Evolutionary conservation across 1,140 invertebrate genomes (phyloP).

Genomic region (Brachionus calyciflorus): DNA sequence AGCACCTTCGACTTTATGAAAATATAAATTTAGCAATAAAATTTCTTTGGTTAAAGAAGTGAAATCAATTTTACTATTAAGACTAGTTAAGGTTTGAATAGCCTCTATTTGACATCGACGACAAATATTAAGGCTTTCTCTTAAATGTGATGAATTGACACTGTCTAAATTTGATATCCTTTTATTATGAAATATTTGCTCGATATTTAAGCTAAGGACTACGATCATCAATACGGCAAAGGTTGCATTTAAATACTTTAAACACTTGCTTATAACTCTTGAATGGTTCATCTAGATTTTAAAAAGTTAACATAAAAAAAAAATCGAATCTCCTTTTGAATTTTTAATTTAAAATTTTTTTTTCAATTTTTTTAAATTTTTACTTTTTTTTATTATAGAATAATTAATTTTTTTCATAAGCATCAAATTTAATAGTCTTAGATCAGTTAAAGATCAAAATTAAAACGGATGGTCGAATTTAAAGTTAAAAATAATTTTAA

Average conservation of each 20-base stretch:
- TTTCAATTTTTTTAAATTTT: no score
- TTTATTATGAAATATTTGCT: constrained; percentile 42
- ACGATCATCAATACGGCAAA: constrained; percentile 40
- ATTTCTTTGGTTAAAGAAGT: neutral
- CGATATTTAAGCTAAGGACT: constrained; percentile 39
- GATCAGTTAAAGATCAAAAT: no score
- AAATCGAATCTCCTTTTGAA: no score
- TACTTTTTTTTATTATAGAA: neutral
- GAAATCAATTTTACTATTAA: constrained; percentile 45
- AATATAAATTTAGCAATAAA: neutral
- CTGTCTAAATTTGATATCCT: neutral
- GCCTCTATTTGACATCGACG: neutral
- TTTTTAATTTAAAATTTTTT: no score
- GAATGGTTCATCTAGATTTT: constrained; percentile 26
- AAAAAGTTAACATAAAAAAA: neutral
- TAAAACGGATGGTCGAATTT: no score
- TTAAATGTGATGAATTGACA: neutral
- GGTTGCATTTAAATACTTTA: neutral
- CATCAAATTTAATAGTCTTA: neutral
- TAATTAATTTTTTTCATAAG: neutral
- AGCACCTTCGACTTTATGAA: constrained; percentile 19
- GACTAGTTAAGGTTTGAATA: neutral
- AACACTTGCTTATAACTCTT: neutral
- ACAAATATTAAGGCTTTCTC: neutral
- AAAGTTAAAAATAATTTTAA: no score